Conservation (phyloP, 2,888 invertebrate genomes). For the Drosophila anomalata region DNA sequence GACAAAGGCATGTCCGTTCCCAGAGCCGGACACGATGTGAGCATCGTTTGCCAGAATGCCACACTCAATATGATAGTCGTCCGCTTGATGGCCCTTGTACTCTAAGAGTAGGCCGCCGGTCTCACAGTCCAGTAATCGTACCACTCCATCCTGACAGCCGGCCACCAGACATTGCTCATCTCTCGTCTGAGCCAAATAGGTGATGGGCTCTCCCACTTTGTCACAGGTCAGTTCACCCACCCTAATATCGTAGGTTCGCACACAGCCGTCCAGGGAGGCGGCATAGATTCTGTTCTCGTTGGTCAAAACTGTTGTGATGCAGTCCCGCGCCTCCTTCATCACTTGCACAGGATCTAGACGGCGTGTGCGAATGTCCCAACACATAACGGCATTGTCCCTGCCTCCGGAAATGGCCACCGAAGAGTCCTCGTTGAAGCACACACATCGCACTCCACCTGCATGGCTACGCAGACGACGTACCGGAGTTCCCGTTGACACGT, state of each 20-base stretch:
- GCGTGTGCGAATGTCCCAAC: slow-evolving; percentile 93
- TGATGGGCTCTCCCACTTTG: slow-evolving; percentile 91
- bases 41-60: slow-evolving; percentile 93
- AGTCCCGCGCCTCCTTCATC: slow-evolving; percentile 97
- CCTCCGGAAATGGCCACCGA: slow-evolving; percentile 96
- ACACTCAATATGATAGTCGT: slow-evolving; percentile 94
- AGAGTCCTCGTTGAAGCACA: slow-evolving; percentile 96
- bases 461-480: slow-evolving; percentile 94
- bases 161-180: slow-evolving; percentile 96
- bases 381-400: slow-evolving; percentile 95
- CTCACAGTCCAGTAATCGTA: slow-evolving; percentile 95
- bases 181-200: slow-evolving; percentile 92
- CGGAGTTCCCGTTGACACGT: slow-evolving; percentile 94
- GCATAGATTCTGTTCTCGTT: slow-evolving; percentile 95
- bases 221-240: slow-evolving; percentile 93
- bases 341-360: slow-evolving; percentile 90
- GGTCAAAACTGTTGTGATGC: slow-evolving; percentile 90
- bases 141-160: slow-evolving; percentile 92
- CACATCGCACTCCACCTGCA: slow-evolving; percentile 91
- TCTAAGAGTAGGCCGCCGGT: slow-evolving; percentile 90
- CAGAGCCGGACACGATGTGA: slow-evolving; percentile 94
- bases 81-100: slow-evolving; percentile 93
- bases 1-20: slow-evolving; percentile 87
- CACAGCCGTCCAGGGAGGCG: slow-evolving; percentile 94
- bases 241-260: slow-evolving; percentile 95